A percentile compares a stretch with the other conserved stretches of the same genome.
phyloP scores from a whole-genome alignment of 2,113 vertebrate genomes.

The Leptobrachium leishanense region DNA sequence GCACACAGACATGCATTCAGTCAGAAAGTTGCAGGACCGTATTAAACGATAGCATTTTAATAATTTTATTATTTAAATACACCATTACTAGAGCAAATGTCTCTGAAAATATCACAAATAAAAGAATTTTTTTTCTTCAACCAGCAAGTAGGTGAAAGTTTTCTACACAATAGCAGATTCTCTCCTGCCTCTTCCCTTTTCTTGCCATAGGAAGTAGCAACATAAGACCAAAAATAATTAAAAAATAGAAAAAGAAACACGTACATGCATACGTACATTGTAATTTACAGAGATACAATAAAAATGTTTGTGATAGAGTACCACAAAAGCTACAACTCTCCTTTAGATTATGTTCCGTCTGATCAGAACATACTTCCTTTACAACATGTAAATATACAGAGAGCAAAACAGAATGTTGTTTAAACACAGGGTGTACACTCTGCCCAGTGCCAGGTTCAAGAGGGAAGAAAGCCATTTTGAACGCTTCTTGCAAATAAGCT shows the following conservation, averaged over 20 bases:
- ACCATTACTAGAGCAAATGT: conserved; percentile 99
- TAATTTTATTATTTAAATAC: conserved; percentile 99
- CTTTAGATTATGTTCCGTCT: conserved; percentile 80
- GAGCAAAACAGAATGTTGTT: conserved; percentile 90
- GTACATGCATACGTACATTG: conserved; percentile 99
- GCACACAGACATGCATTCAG: background rate
- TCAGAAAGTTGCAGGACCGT: conserved; percentile 59
- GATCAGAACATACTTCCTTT: conserved; percentile 89
- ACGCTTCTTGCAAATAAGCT: conserved; percentile 84
- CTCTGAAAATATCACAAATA: conserved; percentile 99
- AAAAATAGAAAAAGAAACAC: conserved; percentile 66
- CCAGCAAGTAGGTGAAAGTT: conserved; percentile 82
- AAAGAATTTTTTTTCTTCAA: conserved; percentile 99
- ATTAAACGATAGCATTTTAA: conserved; percentile 79
- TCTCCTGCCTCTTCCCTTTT: conserved; percentile 77
- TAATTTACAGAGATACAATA: conserved; percentile 99
- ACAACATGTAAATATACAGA: conserved; percentile 99
- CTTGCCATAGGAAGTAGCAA: conserved; percentile 84
- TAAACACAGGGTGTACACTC: conserved; percentile 84
- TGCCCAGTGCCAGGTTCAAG: conserved; percentile 84
- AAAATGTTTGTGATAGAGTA: conserved; percentile 93
- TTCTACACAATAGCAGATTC: conserved; percentile 86
- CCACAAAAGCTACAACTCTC: conserved; percentile 90
- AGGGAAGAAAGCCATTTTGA: conserved; percentile 83
- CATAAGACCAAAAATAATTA: conserved; percentile 80